phyloP scores from a whole-genome alignment of 2,888 invertebrate genomes.

The Crematogaster levior region DNA sequence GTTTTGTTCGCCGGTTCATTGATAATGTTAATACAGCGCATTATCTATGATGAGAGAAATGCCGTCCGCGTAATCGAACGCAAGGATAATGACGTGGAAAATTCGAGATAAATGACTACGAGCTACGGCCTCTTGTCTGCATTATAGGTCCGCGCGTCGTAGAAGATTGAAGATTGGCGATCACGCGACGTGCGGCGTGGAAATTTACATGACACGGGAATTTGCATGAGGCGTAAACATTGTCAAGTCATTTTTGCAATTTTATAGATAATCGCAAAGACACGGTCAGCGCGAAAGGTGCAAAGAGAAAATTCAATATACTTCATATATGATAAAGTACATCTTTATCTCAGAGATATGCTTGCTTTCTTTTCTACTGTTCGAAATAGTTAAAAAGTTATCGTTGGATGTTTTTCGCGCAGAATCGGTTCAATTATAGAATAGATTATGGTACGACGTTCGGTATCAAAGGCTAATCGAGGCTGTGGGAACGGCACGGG shows the following conservation, averaged over 20 bases:
- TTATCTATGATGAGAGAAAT: constrained; percentile 41
- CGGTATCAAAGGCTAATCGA: constrained; percentile 41
- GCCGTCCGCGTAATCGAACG: constrained; percentile 44
- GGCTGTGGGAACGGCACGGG: constrained; percentile 56
- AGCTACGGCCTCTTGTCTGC: constrained; percentile 42
- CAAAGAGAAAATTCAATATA: constrained; percentile 2
- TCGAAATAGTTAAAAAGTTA: not conserved
- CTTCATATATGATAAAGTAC: not conserved
- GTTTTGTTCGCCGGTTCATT: constrained; percentile 14
- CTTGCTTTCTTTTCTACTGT: no score
- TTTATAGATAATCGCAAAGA: not conserved
- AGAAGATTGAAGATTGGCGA: constrained; percentile 52
- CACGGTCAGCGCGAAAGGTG: not conserved
- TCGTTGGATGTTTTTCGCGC: not conserved
- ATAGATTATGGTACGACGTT: not conserved
- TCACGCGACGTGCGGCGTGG: constrained; percentile 41
- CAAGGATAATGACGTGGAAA: constrained; percentile 53
- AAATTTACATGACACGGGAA: constrained; percentile 50
- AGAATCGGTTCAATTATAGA: not conserved
- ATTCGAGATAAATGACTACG: constrained; percentile 53
- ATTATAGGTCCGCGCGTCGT: constrained; percentile 45
- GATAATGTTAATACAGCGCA: constrained; percentile 42
- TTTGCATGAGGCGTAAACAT: constrained; percentile 52
- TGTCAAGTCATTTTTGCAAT: constrained; percentile 51
- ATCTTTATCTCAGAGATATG: no score